phyloP scores from a whole-genome alignment of 2,888 invertebrate genomes.

The Pimpla rufipes region DNA sequence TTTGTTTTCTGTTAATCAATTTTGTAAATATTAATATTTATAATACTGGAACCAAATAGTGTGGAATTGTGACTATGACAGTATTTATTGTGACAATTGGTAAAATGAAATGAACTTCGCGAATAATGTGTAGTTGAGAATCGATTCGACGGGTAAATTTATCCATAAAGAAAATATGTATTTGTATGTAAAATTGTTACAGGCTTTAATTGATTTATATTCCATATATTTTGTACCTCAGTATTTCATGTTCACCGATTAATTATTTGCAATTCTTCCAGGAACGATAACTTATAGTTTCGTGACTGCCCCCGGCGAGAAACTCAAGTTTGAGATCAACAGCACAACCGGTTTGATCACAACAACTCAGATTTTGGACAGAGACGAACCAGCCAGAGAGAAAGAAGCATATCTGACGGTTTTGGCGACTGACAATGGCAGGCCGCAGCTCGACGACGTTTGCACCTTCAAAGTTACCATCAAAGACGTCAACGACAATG shows the following conservation, averaged over 20 bases:
- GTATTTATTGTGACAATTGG: no score
- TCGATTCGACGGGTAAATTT: neutral
- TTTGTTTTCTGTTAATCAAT: no score
- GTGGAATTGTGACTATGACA: no score
- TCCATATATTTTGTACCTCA: neutral
- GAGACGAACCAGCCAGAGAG: slow-evolving; percentile 95
- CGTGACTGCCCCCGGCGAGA: slow-evolving; percentile 91
- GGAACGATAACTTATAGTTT: slow-evolving; percentile 94
- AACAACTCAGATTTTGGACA: slow-evolving; percentile 93
- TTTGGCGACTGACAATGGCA: slow-evolving; percentile 96
- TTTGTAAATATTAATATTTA: no score
- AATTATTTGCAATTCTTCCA: slow-evolving; percentile 64
- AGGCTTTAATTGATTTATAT: neutral
- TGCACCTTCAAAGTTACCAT: slow-evolving; percentile 97
- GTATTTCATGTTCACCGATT: neutral
- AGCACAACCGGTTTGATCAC: slow-evolving; percentile 91
- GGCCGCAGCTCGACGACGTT: slow-evolving; percentile 95
- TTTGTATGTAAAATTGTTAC: neutral
- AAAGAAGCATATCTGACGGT: slow-evolving; percentile 95
- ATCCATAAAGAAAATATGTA: neutral
- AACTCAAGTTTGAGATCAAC: slow-evolving; percentile 93
- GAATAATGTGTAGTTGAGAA: neutral
- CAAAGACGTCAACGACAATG: slow-evolving; percentile 97
- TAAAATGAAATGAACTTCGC: no score
- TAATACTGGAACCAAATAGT: no score